A percentile compares a stretch with the other conserved stretches of the same genome.
Conservation (phyloP, 2,888 invertebrate species). For the Mythimna lalbum region DNA sequence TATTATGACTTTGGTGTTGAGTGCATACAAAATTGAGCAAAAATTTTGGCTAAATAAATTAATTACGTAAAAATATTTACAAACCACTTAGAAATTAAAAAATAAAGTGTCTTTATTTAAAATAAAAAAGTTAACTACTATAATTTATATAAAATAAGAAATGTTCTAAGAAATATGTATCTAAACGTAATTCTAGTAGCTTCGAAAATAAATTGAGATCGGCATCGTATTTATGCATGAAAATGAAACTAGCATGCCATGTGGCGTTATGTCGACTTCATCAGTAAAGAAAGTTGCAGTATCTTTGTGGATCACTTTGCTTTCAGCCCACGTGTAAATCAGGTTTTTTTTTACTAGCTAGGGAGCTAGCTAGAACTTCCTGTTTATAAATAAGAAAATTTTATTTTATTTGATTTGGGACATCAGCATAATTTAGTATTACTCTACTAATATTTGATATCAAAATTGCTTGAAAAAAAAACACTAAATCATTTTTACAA, state of each 20-base stretch:
- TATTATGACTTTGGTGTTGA: conserved; percentile 90
- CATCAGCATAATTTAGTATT: conserved; percentile 14
- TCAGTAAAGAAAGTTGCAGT: conserved; percentile 39
- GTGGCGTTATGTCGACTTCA: conserved; percentile 46
- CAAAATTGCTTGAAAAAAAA: conserved; percentile 1
- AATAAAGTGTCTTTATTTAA: conserved; percentile 88
- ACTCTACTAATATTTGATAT: conserved; percentile 1
- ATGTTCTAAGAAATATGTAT: conserved; percentile 74
- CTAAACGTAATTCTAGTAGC: conserved; percentile 86
- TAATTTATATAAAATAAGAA: conserved; percentile 81
- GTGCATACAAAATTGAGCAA: conserved; percentile 90
- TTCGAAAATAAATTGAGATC: conserved; percentile 89
- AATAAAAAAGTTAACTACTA: conserved; percentile 78
- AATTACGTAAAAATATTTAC: conserved; percentile 81
- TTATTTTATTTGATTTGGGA: conserved; percentile 19
- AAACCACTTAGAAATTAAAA: conserved; percentile 76
- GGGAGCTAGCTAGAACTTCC: not conserved
- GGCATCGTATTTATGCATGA: conserved; percentile 78
- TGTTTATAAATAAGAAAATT: conserved; percentile 14
- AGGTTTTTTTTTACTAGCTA: conserved; percentile 16
- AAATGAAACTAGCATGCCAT: conserved; percentile 70
- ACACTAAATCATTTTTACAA: conserved; percentile 12
- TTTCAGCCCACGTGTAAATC: conserved; percentile 36
- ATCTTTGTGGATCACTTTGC: conserved; percentile 38
- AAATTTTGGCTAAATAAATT: conserved; percentile 88